Conservation (phyloP, 2,797 vertebrate species). For the Sandelia bainsii region DNA sequence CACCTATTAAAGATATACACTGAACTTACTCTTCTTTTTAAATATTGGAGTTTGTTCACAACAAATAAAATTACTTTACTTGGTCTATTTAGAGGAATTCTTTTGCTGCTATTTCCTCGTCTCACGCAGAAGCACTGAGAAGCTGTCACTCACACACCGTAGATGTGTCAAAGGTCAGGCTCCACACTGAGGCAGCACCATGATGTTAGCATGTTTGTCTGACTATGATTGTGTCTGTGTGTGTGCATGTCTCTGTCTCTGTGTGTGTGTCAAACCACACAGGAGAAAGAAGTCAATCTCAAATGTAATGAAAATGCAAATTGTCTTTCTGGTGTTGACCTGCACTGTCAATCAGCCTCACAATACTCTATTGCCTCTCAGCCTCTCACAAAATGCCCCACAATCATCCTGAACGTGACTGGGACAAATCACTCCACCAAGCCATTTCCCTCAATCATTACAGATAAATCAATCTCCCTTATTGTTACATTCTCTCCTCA, state of each 20-base stretch:
- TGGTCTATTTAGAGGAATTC: constrained; percentile 14
- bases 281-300: constrained; percentile 62
- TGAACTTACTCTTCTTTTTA: not conserved
- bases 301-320: constrained; percentile 79
- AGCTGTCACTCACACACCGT: constrained; percentile 45
- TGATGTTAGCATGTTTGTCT: constrained; percentile 33
- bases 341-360: constrained; percentile 73
- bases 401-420: constrained; percentile 50
- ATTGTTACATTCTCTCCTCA: constrained; percentile 56
- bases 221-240: constrained; percentile 4
- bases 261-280: constrained; percentile 35
- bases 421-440: constrained; percentile 45
- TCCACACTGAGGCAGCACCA: not conserved
- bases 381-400: constrained; percentile 34
- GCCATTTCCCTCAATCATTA: constrained; percentile 68
- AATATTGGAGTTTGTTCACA: not conserved
- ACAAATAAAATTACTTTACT: not conserved
- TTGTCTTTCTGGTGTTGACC: constrained; percentile 59
- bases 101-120: constrained; percentile 24
- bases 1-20: too few relatives aligned
- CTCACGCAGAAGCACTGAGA: not conserved
- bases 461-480: constrained; percentile 66
- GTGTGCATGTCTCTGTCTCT: not conserved
- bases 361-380: constrained; percentile 48
- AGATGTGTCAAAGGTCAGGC: not conserved